Base-by-base conservation (phyloP, 2,888 invertebrate species). In the Folsomia manolachei region DNA sequence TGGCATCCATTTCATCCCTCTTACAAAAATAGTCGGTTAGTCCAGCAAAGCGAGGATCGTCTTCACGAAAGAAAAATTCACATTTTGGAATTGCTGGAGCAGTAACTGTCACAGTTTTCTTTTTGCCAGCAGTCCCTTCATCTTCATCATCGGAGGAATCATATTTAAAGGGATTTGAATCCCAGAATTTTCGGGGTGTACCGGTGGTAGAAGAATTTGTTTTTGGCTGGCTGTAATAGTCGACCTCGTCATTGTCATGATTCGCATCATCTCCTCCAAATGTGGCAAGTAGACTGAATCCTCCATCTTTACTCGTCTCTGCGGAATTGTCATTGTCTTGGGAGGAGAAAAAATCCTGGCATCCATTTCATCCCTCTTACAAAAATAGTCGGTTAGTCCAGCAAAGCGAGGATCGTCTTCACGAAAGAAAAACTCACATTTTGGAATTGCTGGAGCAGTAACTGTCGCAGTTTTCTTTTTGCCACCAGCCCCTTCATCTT, bases 91-190 rank as follows among this genome's bases (percentile, higher is more conserved):
- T 64, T n/a, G 60, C 53, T 11, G 64, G 18, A 4, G 51, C 51
- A 7, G 63, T 14, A 9, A 56, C 39, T 70, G 18, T 39, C 4
- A 14, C 4, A 39, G 4, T 39, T 14, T 39, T 39, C 39, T 39
- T 39, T 64, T 52, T 25, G 4, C 39, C 51, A 23, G 27, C 70
- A 11, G 68, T 63, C 11, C 53, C 39, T 7, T 75, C 75, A 2
- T 73, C 78, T 25, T 75, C 77, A 53, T 77, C 77, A 52, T 80
- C 80, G 1, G 79, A 79, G 1, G 80, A 80, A 27, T 80, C 80
- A 26, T 80, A 80, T 27, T 77, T 75, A 69, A 80, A 80, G 4
- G 80, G 80, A 68, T 80, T 80, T 1, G 76, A 73, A 21, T 80
- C 69, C 78, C 78, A 78, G 56, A 78, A 78, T 9, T 61, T 67